Evolutionary conservation across 2,113 vertebrate genomes (phyloP), one percentile per base, ranked within the genome.

Genomic region (Chionis minor): DNA sequence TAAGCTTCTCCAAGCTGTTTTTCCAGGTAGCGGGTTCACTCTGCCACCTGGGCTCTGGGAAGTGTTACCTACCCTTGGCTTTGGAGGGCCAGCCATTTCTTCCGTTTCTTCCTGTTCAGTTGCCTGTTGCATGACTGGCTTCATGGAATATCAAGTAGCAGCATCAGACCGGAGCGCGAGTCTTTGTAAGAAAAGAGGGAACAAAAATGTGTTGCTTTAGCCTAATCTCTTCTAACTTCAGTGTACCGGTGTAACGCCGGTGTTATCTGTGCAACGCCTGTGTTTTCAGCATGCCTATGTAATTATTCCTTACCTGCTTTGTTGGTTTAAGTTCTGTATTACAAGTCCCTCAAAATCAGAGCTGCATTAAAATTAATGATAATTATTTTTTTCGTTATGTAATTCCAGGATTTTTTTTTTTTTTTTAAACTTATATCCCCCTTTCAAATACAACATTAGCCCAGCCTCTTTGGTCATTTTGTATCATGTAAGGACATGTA

Each of bases 111-210:
- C 58, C 54, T 12, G 1, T 70, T 56, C 2, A 2, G 40, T 33
- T 33, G 3, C 62, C 52, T 26, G 14, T 42, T 90, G 40, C 2
- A 0, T 45, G 33, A 11, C 16, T 16, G 47, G 16, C 3, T 59
- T 61, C 20, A 6, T 4, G 67, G 52, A 63, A 9, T 62, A 20
- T 33, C n/a, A 24, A 35, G n/a, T 33, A 85, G 82, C 62, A 79
- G 45, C 75, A 7, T 77, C 38, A 23, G 24, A 9, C 33, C 27
- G 32, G 11, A 49, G 28, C 10, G n/a, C 0, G 0, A 70, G 14
- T 21, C 24, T 56, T 51, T 0, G 0, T 70, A 26, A 82, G 67
- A 66, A 55, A 30, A 80, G 30, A 73, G 22, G 42, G 35, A 85
- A 40, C 22, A 55, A 38, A 75, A 69, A 17, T 55, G 24, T 32